Evolutionary conservation across 2,797 vertebrate genomes (phyloP).

Genomic region (Lepilemur septentrionalis): DNA sequence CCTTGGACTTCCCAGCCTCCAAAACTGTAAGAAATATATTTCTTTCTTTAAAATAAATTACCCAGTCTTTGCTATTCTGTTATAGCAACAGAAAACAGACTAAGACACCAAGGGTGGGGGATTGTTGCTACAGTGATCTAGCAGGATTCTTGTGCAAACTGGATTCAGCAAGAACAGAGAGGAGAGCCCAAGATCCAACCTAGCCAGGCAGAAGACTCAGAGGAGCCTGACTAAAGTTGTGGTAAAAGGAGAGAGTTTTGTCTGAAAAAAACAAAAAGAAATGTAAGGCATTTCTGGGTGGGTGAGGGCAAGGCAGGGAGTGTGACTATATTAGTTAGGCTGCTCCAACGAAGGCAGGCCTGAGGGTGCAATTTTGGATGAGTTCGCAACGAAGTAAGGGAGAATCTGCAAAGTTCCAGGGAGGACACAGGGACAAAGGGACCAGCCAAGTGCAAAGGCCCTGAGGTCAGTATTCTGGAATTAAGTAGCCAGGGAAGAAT

Average conservation of each 20-base stretch:
- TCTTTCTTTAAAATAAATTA: not conserved
- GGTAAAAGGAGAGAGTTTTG: not conserved
- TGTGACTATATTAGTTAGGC: not conserved
- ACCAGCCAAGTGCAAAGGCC: not conserved
- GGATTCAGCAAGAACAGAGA: not conserved
- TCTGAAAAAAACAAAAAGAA: not conserved
- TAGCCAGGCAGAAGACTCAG: not conserved
- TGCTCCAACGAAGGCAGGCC: not conserved
- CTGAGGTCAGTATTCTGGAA: not conserved
- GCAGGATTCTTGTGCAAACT: not conserved
- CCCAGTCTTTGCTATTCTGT: not conserved
- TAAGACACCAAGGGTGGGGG: not conserved
- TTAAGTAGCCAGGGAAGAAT: not conserved
- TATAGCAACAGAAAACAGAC: not conserved
- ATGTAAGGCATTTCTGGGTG: not conserved
- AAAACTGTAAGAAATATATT: not conserved
- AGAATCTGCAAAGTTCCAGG: not conserved
- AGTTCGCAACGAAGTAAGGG: not conserved
- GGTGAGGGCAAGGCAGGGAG: not conserved
- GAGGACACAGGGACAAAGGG: not conserved
- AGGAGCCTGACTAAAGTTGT: not conserved
- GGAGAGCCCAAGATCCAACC: not conserved
- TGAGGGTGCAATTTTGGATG: not conserved
- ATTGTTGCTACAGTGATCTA: not conserved
- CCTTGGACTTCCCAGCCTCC: not conserved